Evolutionary conservation across 2,113 vertebrate genomes (phyloP).

Genomic region (Actenoides lindsayi): DNA sequence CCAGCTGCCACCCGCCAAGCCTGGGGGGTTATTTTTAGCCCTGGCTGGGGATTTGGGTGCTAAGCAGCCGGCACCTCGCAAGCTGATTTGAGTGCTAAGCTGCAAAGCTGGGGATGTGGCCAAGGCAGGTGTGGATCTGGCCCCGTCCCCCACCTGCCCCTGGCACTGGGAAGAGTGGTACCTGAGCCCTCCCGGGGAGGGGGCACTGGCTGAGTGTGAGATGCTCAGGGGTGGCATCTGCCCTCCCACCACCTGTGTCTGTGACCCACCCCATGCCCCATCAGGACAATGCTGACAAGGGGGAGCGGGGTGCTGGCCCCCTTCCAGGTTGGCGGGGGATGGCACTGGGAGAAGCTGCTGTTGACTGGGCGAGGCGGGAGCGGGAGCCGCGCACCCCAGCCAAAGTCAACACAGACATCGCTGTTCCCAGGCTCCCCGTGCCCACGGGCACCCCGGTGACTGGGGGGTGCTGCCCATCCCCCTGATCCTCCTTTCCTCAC

Average conservation of each 20-base stretch:
- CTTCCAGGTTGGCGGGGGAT: neutral
- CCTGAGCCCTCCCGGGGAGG: rapidly evolving
- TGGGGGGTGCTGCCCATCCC: neutral
- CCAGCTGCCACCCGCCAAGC: neutral
- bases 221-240: neutral
- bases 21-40: slow-evolving; percentile 45
- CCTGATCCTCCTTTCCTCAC: neutral
- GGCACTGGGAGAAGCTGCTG: neutral
- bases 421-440: neutral
- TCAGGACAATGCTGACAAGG: neutral
- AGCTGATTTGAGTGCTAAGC: slow-evolving; percentile 65
- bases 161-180: neutral
- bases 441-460: neutral
- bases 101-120: slow-evolving; percentile 32
- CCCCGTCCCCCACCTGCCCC: neutral
- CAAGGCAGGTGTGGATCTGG: neutral
- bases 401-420: slow-evolving; percentile 15
- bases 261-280: rapidly evolving
- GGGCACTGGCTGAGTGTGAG: rapidly evolving
- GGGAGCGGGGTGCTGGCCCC: neutral
- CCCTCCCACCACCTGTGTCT: neutral
- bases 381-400: neutral
- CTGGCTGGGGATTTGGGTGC: slow-evolving; percentile 58
- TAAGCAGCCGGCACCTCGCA: slow-evolving; percentile 48
- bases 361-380: neutral